Evolutionary conservation across 2,797 vertebrate species (phyloP).

Genomic region (Valencia hispanica): DNA sequence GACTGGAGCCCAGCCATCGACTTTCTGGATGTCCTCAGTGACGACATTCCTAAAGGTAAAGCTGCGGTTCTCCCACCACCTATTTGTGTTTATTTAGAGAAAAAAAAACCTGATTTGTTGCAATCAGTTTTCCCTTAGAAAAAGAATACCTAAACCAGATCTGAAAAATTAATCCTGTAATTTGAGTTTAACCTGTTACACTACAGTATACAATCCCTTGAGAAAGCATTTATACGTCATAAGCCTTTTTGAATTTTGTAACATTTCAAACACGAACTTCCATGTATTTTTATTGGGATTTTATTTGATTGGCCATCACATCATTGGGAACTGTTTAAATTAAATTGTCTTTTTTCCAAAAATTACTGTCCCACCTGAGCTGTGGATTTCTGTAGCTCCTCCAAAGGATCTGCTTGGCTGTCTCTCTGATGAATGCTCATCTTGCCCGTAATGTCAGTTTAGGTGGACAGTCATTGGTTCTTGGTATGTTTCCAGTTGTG

Average conservation of each 20-base stretch:
- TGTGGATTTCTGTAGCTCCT: neutral
- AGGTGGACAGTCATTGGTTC: neutral
- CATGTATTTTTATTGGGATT: neutral
- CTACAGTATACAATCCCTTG: neutral
- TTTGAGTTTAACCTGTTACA: neutral
- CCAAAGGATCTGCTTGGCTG: no score
- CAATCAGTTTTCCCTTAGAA: conserved; percentile 1
- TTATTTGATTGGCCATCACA: neutral
- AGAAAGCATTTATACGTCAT: neutral
- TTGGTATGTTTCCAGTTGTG: neutral
- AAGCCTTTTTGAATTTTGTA: neutral
- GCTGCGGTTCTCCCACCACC: neutral
- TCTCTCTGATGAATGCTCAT: neutral
- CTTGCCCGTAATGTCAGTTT: neutral
- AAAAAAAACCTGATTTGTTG: neutral
- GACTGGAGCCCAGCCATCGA: conserved; percentile 87
- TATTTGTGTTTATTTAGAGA: neutral
- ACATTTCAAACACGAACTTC: neutral
- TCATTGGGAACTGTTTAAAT: no score
- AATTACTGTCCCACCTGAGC: neutral
- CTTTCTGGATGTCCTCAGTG: conserved; percentile 89
- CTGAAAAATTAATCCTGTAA: neutral
- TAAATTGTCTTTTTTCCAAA: no score
- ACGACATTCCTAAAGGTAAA: conserved; percentile 90
- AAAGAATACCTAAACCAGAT: neutral